Evolutionary conservation across 2,113 vertebrate genomes (phyloP).

Genomic region (Hirundichthys speculiger): DNA sequence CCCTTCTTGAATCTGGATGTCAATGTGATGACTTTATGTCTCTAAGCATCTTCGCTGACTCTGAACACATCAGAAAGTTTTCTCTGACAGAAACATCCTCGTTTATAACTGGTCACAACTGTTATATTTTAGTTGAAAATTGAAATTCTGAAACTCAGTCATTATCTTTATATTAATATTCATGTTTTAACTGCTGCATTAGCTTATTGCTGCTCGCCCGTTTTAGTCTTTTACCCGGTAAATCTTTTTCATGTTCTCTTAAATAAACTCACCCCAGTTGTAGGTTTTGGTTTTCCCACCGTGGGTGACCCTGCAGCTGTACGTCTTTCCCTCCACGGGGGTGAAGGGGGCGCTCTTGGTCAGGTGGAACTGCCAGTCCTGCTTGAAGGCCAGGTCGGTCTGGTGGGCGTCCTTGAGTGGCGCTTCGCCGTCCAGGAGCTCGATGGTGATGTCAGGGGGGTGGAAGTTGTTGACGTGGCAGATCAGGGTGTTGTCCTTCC

Average conservation of each 20-base stretch:
- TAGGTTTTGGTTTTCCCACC: fast-evolving
- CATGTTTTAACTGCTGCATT: too few species aligned
- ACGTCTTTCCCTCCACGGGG: fast-evolving
- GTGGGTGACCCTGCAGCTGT: slow-evolving; percentile 76
- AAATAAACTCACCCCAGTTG: slow-evolving; percentile 82
- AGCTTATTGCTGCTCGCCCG: too few species aligned
- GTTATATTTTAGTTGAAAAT: too few species aligned
- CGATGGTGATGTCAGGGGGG: slow-evolving; percentile 82
- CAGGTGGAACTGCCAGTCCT: slow-evolving; percentile 86
- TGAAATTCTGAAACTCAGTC: too few species aligned
- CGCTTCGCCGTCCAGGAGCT: slow-evolving; percentile 40
- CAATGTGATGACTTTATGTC: too few species aligned
- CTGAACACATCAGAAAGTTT: too few species aligned
- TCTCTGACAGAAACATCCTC: too few species aligned
- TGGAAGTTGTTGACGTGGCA: slow-evolving; percentile 85
- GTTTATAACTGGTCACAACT: too few species aligned
- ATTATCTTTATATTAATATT: too few species aligned
- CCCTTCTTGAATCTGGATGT: too few species aligned
- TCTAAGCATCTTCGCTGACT: too few species aligned
- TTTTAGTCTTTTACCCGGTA: not conserved
- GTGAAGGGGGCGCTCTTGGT: slow-evolving; percentile 54
- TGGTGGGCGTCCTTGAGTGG: not conserved
- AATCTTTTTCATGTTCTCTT: not conserved
- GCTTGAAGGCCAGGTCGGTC: slow-evolving; percentile 85
- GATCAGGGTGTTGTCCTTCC: slow-evolving; percentile 74